phyloP scores from a whole-genome alignment of 2,113 vertebrate genomes.

The Spea bombifrons region DNA sequence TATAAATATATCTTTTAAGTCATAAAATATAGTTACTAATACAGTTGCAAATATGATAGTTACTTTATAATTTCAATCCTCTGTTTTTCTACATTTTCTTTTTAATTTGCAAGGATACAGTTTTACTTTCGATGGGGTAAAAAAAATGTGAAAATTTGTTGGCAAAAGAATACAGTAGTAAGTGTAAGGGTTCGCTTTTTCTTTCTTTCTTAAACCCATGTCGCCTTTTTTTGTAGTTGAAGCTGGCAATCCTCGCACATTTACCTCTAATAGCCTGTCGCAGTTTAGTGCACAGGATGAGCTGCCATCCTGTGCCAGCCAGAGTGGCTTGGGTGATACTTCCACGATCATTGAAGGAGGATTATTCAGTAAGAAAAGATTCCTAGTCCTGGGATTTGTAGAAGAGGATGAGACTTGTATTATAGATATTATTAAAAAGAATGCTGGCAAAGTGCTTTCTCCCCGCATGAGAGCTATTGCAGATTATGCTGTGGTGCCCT shows the following conservation, averaged over 20 bases:
- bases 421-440: conserved; percentile 72
- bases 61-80: no score
- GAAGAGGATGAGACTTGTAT: conserved; percentile 75
- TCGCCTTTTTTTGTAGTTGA: conserved; percentile 51
- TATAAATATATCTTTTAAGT: background rate
- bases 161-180: no score
- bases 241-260: conserved; percentile 45
- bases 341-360: conserved; percentile 66
- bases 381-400: conserved; percentile 83
- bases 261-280: conserved; percentile 43
- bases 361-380: conserved; percentile 78
- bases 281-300: conserved; percentile 52
- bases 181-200: no score
- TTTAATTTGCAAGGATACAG: no score
- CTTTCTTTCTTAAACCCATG: background rate
- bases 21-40: background rate
- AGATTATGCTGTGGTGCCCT: conserved; percentile 88
- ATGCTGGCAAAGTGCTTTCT: conserved; percentile 73
- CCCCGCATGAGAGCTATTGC: conserved; percentile 73
- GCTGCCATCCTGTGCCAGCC: conserved; percentile 46
- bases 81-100: no score
- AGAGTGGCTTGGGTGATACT: conserved; percentile 52
- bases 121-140: no score
- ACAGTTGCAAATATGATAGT: background rate
- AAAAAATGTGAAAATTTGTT: no score